These are phyloP conservation scores for Regulus satrapa DNA, from an alignment of 2,113 vertebrate species.

Conservation along the genomic window DNA sequence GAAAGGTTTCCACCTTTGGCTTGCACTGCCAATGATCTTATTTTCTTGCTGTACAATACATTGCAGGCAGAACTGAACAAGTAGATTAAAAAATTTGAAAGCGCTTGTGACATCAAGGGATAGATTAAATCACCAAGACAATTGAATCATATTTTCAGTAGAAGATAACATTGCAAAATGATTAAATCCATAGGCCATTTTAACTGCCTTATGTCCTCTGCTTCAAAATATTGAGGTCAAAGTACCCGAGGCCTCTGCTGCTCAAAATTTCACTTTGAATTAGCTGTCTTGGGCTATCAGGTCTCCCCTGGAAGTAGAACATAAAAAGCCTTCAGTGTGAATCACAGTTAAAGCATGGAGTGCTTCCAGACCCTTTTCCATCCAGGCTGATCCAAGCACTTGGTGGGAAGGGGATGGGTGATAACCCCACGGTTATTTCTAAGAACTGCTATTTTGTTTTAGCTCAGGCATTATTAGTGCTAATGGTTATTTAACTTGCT, in stretches of 20 bases:
- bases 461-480: not conserved
- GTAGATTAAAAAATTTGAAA: not conserved
- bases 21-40: not conserved
- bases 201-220: not conserved
- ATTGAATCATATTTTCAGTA: not conserved
- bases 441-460: not conserved
- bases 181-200: not conserved
- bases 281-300: not conserved
- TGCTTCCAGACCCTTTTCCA: not conserved
- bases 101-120: not conserved
- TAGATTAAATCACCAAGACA: not conserved
- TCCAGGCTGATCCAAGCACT: not conserved
- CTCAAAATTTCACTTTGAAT: not conserved
- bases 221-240: not conserved
- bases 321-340: not conserved
- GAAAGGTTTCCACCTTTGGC: not conserved
- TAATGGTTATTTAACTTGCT: not conserved
- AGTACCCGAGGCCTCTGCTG: not conserved
- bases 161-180: not conserved
- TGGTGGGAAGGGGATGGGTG: not conserved
- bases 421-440: not conserved
- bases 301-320: not conserved
- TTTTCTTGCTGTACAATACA: not conserved
- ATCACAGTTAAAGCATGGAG: not conserved
- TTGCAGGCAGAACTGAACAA: not conserved